A percentile compares a stretch with the other conserved stretches of the same genome.
phyloP scores from a whole-genome alignment of 2,113 vertebrate genomes.

The Ageneiosus marmoratus region DNA sequence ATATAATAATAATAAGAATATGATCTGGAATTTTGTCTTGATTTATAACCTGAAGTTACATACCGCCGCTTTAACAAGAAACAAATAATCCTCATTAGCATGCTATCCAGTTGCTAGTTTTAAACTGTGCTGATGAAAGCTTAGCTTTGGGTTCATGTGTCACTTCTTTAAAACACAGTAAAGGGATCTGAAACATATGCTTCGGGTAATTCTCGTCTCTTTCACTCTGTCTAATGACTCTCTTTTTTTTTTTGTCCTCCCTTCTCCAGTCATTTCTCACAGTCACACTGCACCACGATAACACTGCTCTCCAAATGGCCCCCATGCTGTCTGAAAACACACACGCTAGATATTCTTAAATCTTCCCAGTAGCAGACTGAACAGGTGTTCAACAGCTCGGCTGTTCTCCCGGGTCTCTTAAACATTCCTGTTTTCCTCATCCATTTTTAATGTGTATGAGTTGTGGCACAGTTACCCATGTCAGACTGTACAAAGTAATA shows the following conservation, averaged over 20 bases:
- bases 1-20: background rate
- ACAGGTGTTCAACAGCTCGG: conserved; percentile 39
- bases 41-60: background rate
- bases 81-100: background rate
- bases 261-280: conserved; percentile 9
- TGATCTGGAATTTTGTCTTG: background rate
- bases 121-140: background rate
- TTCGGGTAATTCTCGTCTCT: background rate
- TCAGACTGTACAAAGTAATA: conserved; percentile 79
- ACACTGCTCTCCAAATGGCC: conserved; percentile 22
- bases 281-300: background rate
- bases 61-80: background rate
- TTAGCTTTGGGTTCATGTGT: background rate
- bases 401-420: conserved; percentile 36
- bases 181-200: background rate
- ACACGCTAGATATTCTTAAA: conserved; percentile 38
- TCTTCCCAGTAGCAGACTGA: conserved; percentile 28
- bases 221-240: background rate
- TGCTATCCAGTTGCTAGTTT: background rate
- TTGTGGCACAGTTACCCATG: conserved; percentile 63
- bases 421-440: conserved; percentile 59
- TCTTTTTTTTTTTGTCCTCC: background rate
- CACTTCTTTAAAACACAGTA: background rate
- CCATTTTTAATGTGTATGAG: conserved; percentile 70
- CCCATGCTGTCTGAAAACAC: conserved; percentile 22